Base-by-base conservation (phyloP, 92 coral and sea anemone species). In the Actinostola sp. region DNA sequence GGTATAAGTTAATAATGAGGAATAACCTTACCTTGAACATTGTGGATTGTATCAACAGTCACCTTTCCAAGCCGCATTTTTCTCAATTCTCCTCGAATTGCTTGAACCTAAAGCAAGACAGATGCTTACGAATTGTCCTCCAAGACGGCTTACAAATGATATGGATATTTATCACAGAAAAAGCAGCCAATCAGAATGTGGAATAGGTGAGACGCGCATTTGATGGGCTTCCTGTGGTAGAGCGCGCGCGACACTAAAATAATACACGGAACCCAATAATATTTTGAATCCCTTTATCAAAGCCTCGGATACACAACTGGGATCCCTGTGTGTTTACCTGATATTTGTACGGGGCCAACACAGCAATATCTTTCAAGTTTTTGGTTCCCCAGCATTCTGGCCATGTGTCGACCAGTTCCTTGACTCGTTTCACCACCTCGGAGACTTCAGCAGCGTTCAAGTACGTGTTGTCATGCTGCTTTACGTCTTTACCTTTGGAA, bases 11-110 rank as follows among this genome's bases (percentile, higher is more conserved):
- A n/a, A 13, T 16, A 6, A 26, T 32, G 41, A 1, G 4, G n/a
- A n/a, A n/a, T n/a, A n/a, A 11, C 14, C 54, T 33, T 71, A 93
- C 98, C 98, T 91, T 93, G 98, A 17, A 93, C 97, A 66, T 93
- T 93, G 44, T 93, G 97, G 57, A 93, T 89, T 28, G 97, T 90
- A 54, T 91, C 92, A 57, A 93, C 98, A 46, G 75, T 85, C 9
- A 93, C 85, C 1, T 51, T 38, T 33, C 68, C 43, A 39, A 91
- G 53, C n/a, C 63, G 42, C 3, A 55, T 61, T 20, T 49, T 76
- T 34, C 92, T 78, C 34, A 93, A 70, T 19, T 39, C 67, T 14
- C 70, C 74, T 72, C 98, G 84, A 51, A 93, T 91, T 24, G 87
- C 86, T 64, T 54, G 67, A 3, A 93, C 98, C 98, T 93, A 33